Evolutionary conservation across 2,113 vertebrate genomes (phyloP).

Genomic region (Nothobranchius furzeri): DNA sequence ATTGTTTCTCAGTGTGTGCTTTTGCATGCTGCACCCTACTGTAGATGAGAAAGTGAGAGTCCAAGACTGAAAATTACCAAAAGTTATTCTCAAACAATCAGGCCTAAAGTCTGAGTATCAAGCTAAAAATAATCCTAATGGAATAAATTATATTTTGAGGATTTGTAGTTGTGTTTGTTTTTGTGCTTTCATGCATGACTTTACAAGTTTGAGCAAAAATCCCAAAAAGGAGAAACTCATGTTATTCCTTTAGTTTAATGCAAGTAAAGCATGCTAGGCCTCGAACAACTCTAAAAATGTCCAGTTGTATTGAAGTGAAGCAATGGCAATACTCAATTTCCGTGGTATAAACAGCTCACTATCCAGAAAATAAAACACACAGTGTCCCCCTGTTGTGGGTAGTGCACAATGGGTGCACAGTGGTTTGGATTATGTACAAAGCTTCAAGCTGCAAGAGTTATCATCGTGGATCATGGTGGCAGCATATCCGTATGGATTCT

Average conservation of each 20-base stretch:
- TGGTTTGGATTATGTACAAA: neutral
- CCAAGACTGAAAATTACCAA: neutral
- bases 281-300: constrained; percentile 3
- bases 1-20: constrained; percentile 15
- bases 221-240: neutral
- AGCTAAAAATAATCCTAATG: neutral
- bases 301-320: neutral
- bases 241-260: neutral
- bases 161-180: too few species aligned
- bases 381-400: too few species aligned
- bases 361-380: too few species aligned
- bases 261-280: neutral
- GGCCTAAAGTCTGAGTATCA: neutral
- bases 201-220: neutral
- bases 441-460: too few species aligned
- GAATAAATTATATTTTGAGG: neutral
- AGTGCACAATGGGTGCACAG: too few species aligned
- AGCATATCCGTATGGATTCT: too few species aligned
- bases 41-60: neutral
- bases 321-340: too few species aligned
- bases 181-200: neutral
- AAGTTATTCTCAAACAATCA: constrained; percentile 2
- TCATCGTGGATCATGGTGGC: too few species aligned
- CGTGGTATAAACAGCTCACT: too few species aligned
- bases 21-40: constrained; percentile 1